A percentile compares a stretch with the other conserved stretches of the same genome.
phyloP scores from a whole-genome alignment of 2,888 invertebrate species.

The Protonemura montana region DNA sequence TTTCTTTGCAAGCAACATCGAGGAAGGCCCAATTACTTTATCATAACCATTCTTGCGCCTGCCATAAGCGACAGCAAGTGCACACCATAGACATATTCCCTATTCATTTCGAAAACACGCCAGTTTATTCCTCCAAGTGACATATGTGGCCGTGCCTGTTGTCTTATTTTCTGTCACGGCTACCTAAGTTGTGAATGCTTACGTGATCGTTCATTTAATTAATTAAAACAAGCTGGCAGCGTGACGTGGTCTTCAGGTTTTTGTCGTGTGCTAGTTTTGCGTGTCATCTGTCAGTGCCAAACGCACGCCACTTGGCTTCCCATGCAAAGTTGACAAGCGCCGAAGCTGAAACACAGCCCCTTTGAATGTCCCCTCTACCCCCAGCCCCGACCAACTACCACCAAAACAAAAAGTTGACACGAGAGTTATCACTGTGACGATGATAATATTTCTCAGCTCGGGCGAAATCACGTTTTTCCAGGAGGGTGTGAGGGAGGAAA shows the following conservation, averaged over 20 bases:
- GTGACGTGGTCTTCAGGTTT: neutral
- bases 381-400: neutral
- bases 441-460: neutral
- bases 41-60: neutral
- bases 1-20: neutral
- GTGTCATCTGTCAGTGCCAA: constrained; percentile 5
- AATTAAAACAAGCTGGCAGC: neutral
- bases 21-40: neutral
- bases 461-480: too few species aligned
- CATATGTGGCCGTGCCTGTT: neutral
- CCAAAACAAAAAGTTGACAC: neutral
- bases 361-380: too few species aligned
- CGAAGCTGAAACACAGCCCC: neutral
- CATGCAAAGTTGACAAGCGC: neutral
- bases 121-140: neutral
- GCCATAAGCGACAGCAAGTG: neutral
- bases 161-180: neutral
- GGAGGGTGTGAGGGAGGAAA: too few species aligned
- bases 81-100: neutral
- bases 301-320: neutral
- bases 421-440: neutral
- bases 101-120: neutral
- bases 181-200: neutral
- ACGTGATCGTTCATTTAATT: neutral
- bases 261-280: neutral